Evolutionary conservation across 2,888 invertebrate genomes (phyloP).

Genomic region (Dynastes hyllus): DNA sequence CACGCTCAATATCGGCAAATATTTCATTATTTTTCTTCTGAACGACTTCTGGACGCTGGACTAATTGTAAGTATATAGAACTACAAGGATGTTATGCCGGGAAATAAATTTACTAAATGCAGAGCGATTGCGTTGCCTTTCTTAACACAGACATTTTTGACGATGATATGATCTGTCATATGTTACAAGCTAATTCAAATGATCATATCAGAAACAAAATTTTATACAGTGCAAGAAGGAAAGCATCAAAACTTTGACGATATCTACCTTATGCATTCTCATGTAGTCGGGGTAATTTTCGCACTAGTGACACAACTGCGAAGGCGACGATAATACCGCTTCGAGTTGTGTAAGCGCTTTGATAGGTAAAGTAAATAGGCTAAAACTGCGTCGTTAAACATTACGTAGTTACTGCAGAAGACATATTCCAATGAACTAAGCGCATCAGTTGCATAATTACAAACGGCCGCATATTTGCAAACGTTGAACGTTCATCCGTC

Average conservation of each 20-base stretch:
- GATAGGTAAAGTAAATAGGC: slow-evolving; percentile 37
- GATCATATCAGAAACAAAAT: background rate
- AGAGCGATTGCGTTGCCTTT: too few species aligned
- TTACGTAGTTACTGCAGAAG: background rate
- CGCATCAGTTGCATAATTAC: slow-evolving; percentile 4
- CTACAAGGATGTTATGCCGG: too few species aligned
- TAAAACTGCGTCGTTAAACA: slow-evolving; percentile 17
- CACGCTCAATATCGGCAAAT: too few species aligned
- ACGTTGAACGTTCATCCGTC: background rate
- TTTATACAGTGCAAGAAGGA: background rate
- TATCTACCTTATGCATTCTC: slow-evolving; percentile 2
- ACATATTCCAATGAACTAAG: slow-evolving; percentile 2
- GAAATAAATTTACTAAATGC: too few species aligned
- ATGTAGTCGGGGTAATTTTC: background rate
- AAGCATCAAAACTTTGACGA: background rate
- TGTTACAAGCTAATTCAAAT: background rate
- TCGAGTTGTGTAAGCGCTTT: slow-evolving; percentile 25
- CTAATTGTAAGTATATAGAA: too few species aligned
- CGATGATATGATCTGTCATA: too few species aligned
- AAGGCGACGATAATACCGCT: slow-evolving; percentile 20
- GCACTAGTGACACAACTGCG: background rate
- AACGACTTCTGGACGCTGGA: too few species aligned
- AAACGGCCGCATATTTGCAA: background rate
- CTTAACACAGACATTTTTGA: too few species aligned
- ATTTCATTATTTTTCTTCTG: too few species aligned